phyloP scores from a whole-genome alignment of 2,113 vertebrate species.

The Phainopepla nitens region DNA sequence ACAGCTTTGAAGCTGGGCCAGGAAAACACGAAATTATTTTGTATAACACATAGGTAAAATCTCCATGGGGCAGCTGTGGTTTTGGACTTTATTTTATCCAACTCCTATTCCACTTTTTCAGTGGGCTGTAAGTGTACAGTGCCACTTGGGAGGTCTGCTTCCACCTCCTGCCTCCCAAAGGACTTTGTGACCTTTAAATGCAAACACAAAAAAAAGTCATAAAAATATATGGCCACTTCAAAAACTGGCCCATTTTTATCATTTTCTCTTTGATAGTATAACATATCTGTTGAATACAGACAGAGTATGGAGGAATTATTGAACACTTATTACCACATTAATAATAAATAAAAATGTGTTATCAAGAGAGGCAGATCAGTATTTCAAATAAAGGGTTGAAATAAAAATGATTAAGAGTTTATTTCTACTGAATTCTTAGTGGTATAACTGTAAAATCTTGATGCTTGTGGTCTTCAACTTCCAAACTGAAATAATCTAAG shows the following conservation, averaged over 20 bases:
- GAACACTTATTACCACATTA: not conserved
- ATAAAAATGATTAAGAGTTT: not conserved
- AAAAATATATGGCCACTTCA: not conserved
- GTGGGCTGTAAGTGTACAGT: not conserved
- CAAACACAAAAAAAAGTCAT: not conserved
- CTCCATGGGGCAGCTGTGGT: constrained; percentile 10
- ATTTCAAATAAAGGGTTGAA: not conserved
- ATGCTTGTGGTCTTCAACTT: not conserved
- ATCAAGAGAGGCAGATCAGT: not conserved
- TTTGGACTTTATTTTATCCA: not conserved
- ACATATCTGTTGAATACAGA: not conserved
- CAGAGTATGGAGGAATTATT: not conserved
- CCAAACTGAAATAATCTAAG: not conserved
- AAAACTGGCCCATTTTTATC: not conserved
- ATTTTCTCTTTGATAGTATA: not conserved
- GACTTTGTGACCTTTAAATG: not conserved
- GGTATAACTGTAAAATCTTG: not conserved
- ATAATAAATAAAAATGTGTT: not conserved
- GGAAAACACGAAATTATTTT: not conserved
- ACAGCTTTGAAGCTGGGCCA: not conserved
- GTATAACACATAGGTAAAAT: not conserved
- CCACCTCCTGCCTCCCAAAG: not conserved
- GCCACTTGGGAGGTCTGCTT: constrained; percentile 7
- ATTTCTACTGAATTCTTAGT: not conserved
- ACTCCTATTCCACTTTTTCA: not conserved